Evolutionary conservation across 2,888 invertebrate genomes (phyloP).

Genomic region (Morpho deidamia): DNA sequence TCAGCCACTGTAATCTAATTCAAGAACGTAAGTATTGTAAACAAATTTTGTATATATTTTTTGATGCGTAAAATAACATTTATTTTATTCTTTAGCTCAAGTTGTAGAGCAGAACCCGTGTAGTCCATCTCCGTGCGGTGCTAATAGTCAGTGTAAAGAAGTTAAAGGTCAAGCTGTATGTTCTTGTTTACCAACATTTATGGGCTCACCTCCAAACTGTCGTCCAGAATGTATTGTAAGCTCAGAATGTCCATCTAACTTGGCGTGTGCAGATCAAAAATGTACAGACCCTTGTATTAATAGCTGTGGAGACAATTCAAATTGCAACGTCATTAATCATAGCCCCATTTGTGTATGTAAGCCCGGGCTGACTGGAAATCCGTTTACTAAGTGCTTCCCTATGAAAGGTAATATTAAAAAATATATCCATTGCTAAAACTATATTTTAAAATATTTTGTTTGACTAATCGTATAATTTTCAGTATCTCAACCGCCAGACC

Average conservation of each 20-base stretch:
- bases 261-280: constrained; percentile 84
- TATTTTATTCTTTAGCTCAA: constrained; percentile 43
- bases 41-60: not conserved
- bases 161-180: constrained; percentile 85
- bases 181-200: constrained; percentile 81
- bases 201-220: constrained; percentile 84
- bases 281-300: constrained; percentile 83
- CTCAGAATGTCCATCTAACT: constrained; percentile 80
- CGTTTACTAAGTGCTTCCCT: constrained; percentile 84
- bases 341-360: constrained; percentile 88
- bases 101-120: constrained; percentile 52
- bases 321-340: constrained; percentile 81
- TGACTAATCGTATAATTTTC: constrained; percentile 28
- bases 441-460: not conserved
- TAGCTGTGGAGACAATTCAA: constrained; percentile 79
- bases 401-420: constrained; percentile 56
- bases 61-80: not conserved
- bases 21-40: constrained; percentile 58
- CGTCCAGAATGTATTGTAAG: constrained; percentile 85
- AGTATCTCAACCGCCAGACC: constrained; percentile 53
- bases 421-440: not conserved
- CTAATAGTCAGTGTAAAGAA: constrained; percentile 87
- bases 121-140: constrained; percentile 82
- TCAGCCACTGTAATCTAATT: constrained; percentile 75
- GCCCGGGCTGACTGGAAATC: constrained; percentile 84